Percentiles rank a stretch among this genome's conserved stretches.
These are phyloP conservation scores for Heliconius ethilla DNA, from an alignment of 2,888 invertebrate genomes.

Conservation along the genomic window DNA sequence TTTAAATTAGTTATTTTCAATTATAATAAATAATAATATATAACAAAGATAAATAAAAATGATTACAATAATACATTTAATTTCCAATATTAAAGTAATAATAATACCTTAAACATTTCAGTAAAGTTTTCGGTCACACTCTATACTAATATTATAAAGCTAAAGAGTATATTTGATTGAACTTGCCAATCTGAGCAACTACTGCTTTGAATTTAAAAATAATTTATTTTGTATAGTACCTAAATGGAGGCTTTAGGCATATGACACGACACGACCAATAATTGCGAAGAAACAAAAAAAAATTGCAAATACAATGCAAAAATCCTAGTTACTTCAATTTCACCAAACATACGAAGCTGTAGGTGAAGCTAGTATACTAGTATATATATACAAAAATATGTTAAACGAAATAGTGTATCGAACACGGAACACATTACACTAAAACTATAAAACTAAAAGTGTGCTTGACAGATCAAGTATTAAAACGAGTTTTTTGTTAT, in stretches of 20 bases:
- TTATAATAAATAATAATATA: not conserved
- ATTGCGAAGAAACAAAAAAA: no score
- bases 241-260: no score
- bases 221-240: no score
- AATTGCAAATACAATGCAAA: not conserved
- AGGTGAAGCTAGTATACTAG: not conserved
- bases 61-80: not conserved
- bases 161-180: no score
- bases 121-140: no score
- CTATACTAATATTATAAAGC: no score
- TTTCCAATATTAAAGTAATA: no score
- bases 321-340: not conserved
- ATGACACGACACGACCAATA: no score
- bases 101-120: no score
- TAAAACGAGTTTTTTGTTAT: constrained; percentile 34
- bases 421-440: constrained; percentile 32
- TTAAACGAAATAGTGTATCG: constrained; percentile 19
- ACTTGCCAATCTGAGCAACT: no score
- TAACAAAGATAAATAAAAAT: not conserved
- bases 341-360: not conserved
- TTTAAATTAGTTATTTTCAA: not conserved
- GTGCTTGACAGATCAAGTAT: constrained; percentile 35
- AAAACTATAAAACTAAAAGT: constrained; percentile 34
- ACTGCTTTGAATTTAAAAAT: no score
- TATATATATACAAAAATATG: not conserved